Base-by-base conservation (phyloP, 2,797 vertebrate genomes). In the Esox lucius region DNA sequence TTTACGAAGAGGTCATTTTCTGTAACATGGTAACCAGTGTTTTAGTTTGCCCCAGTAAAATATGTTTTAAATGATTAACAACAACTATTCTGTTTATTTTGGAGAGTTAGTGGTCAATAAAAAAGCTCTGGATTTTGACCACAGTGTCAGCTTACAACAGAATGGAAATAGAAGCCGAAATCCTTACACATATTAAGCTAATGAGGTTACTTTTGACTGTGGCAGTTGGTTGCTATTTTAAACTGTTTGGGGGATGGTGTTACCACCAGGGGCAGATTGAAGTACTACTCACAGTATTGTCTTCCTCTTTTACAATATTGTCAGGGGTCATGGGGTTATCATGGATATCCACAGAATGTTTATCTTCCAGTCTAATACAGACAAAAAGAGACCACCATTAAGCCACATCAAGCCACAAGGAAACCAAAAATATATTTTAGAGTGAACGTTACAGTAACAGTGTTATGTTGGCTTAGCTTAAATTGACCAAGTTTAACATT, bases 321-420 rank as follows among this genome's bases (percentile, higher is more conserved):
- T 95, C 94, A 79, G 95, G 91, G 51, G 87, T 92, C 35, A 96
- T 95, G 72, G 96, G 94, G 64, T 95, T 94, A 88, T 95, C 94
- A 73, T 96, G 93, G 48, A 97, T 90, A 84, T 97, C 96, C 83
- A 95, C 86, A 17, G 95, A 95, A 81, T 97, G 93, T 87, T 97
- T 98, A 90, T 98, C 97, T 17, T 96, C 97, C 88, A 98, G 96
- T 86, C 96, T 98, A 79, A 66, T 16, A 24, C 26, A 28, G 46
- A 28, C 33, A 48, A 73, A 48, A 49, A 75, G 11, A 46, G 26
- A 39, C 28, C 70, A 39, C 26, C 69, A 56, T 49, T 70, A 24
- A 51, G 16, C 51, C 16, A n/a, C 17, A 33, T 70, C 1, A 6
- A 56, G 51, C 24, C 5, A 1, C 17, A 71, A 16, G 13, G 8